Evolutionary conservation across 2,113 vertebrate genomes (phyloP).

Genomic region (Calonectris borealis): DNA sequence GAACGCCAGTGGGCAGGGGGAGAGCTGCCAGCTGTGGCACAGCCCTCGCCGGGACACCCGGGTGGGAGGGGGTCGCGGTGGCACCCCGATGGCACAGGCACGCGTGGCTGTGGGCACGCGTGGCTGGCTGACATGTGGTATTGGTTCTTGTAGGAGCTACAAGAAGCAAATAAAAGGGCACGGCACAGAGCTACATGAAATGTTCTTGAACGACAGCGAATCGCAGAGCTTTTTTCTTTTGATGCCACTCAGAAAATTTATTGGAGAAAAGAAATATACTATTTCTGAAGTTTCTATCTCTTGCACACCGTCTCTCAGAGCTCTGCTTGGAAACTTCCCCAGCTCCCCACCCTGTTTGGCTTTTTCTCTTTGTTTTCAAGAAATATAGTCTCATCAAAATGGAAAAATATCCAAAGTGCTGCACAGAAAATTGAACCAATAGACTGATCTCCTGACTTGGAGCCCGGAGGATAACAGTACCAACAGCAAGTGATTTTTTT

Average conservation of each 20-base stretch:
- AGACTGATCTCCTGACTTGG: background rate
- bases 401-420: background rate
- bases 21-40: background rate
- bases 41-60: background rate
- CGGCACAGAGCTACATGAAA: background rate
- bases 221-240: background rate
- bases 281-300: background rate
- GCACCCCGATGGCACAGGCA: background rate
- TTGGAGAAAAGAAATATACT: background rate
- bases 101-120: background rate
- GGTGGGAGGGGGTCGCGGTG: rapidly evolving
- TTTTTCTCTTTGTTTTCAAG: slow-evolving; percentile 1
- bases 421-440: background rate
- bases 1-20: rapidly evolving
- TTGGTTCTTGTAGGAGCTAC: background rate
- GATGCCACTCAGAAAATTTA: background rate
- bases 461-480: background rate
- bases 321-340: background rate
- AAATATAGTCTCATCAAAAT: background rate
- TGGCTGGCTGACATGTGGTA: rapidly evolving
- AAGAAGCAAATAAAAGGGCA: background rate
- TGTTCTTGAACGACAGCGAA: background rate
- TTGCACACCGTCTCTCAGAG: background rate
- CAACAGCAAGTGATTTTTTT: background rate
- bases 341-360: background rate